Percentiles rank a stretch among this genome's conserved stretches.
phyloP scores from a whole-genome alignment of 2,888 invertebrate species.

The Caenorhabditis macrosperma region DNA sequence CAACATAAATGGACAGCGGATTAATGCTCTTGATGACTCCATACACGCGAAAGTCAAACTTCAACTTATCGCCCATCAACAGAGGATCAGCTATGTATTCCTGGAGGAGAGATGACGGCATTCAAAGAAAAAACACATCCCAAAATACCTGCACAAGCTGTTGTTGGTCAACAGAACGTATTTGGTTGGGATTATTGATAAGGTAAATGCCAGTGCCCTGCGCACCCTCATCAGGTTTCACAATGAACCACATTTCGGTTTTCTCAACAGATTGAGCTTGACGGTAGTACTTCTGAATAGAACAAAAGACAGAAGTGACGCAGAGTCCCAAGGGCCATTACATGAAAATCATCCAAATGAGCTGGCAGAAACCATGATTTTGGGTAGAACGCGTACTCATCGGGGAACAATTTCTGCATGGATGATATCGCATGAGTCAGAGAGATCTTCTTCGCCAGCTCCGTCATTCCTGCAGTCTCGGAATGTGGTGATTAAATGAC shows the following conservation, averaged over 20 bases:
- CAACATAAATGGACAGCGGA: slow-evolving; percentile 81
- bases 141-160: slow-evolving; percentile 77
- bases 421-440: slow-evolving; percentile 81
- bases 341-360: slow-evolving; percentile 78
- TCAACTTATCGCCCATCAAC: slow-evolving; percentile 80
- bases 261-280: slow-evolving; percentile 6
- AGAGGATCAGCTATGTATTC: slow-evolving; percentile 82
- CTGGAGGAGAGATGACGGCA: too few species aligned
- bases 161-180: slow-evolving; percentile 76
- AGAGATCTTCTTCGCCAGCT: slow-evolving; percentile 82
- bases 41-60: slow-evolving; percentile 82
- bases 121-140: too few species aligned
- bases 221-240: slow-evolving; percentile 82
- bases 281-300: slow-evolving; percentile 33
- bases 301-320: not conserved
- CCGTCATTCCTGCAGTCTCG: slow-evolving; percentile 81
- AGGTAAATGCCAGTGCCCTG: slow-evolving; percentile 83
- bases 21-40: slow-evolving; percentile 81
- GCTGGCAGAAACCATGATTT: slow-evolving; percentile 82
- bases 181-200: slow-evolving; percentile 81
- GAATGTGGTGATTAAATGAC: not conserved
- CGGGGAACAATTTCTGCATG: slow-evolving; percentile 82
- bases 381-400: slow-evolving; percentile 82
- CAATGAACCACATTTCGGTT: slow-evolving; percentile 81
- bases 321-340: not conserved